phyloP scores from a whole-genome alignment of 1,140 invertebrate species.

The Gryon sp. region DNA sequence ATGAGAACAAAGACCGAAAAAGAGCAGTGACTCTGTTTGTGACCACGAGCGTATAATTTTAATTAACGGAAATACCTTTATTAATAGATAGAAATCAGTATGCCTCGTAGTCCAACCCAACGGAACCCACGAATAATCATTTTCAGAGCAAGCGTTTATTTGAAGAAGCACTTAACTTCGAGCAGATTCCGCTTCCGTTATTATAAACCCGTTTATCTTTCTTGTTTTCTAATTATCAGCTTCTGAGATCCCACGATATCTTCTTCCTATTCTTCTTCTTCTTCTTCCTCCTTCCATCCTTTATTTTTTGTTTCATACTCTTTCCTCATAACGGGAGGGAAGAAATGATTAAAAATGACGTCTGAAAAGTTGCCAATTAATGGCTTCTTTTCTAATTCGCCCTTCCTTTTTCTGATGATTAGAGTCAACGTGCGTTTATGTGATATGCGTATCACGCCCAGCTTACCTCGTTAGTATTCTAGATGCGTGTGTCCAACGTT shows the following conservation, averaged over 20 bases:
- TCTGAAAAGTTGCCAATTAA: too few relatives aligned
- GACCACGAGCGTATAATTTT: constrained; percentile 66
- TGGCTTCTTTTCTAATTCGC: too few relatives aligned
- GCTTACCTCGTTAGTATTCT: constrained; percentile 34
- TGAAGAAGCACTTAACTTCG: constrained; percentile 13
- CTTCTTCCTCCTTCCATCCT: not conserved
- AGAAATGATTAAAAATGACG: not conserved
- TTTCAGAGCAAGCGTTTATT: constrained; percentile 21
- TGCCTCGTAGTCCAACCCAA: constrained; percentile 10
- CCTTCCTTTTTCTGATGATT: not conserved
- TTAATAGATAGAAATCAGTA: constrained; percentile 64
- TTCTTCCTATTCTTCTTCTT: not conserved
- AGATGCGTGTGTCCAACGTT: constrained; percentile 42
- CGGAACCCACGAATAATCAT: constrained; percentile 25
- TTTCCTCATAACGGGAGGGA: too few relatives aligned
- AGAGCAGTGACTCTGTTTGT: constrained; percentile 20
- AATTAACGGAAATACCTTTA: constrained; percentile 70
- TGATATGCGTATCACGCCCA: constrained; percentile 60
- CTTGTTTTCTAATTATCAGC: constrained; percentile 1
- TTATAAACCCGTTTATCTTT: constrained; percentile 35
- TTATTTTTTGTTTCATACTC: not conserved
- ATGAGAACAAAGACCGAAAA: constrained; percentile 11
- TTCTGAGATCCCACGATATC: too few relatives aligned
- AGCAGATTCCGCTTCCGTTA: constrained; percentile 16
- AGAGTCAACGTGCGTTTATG: constrained; percentile 46